Evolutionary conservation across 1,140 invertebrate genomes (phyloP).

Genomic region (Gyrodactylus salaris): DNA sequence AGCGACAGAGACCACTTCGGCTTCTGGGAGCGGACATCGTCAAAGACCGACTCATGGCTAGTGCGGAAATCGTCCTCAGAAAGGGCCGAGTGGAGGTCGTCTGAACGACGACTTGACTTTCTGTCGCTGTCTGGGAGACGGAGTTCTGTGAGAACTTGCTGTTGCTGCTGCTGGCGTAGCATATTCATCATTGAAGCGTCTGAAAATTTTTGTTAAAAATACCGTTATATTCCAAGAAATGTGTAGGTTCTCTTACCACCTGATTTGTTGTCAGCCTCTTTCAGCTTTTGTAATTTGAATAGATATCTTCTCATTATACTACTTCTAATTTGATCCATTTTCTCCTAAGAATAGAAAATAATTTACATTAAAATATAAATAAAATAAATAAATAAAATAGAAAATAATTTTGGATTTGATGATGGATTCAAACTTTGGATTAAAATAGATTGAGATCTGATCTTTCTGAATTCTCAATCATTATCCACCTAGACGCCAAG

Average conservation of each 20-base stretch:
- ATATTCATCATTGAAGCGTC: not conserved
- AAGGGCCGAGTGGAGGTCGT: not conserved
- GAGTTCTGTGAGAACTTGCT: not conserved
- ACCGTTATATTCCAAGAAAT: too few relatives aligned
- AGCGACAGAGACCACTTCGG: not conserved
- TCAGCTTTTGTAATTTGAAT: slow-evolving; percentile 17
- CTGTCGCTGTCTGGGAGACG: not conserved
- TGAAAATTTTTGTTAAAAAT: not conserved
- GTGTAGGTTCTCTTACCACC: not conserved
- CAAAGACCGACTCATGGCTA: not conserved
- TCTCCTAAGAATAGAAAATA: not conserved
- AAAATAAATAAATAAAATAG: too few relatives aligned
- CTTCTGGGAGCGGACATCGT: not conserved
- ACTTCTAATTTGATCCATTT: not conserved
- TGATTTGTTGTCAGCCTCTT: slow-evolving; percentile 14
- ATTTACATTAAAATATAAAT: too few relatives aligned
- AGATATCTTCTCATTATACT: slow-evolving; percentile 16
- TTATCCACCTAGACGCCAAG: too few relatives aligned
- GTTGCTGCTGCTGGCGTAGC: not conserved
- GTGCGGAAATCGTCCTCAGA: not conserved
- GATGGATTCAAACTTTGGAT: not conserved
- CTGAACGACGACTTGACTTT: not conserved
- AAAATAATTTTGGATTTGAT: too few relatives aligned
- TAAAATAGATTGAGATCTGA: too few relatives aligned
- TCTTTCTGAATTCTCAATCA: too few relatives aligned